Base-by-base conservation (phyloP, 2,797 vertebrate genomes). In the Fratercula arctica region DNA sequence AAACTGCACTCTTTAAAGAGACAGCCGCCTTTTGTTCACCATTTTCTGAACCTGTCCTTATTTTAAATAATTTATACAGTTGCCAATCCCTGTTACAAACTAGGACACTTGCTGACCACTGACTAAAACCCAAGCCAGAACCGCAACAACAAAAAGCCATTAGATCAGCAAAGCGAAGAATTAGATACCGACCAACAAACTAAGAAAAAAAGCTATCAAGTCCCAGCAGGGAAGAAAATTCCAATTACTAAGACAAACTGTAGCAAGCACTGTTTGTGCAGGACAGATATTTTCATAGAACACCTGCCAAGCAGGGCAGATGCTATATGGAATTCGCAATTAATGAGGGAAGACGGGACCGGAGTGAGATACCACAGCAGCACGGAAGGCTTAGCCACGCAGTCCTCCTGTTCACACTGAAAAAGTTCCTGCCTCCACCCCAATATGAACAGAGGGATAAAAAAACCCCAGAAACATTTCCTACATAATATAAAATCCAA, bases 1-100 rank as follows among this genome's bases (percentile, higher is more conserved):
- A 95, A 95, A 96, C 60, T 80, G 82, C 77, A 45, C 75, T 93
- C 92, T 95, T 97, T 97, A 97, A 96, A 97, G 96, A 96, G 93
- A 95, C 69, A 97, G 90, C 60, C 0, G 28, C 78, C 69, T 85
- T 89, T 95, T 94, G 76, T 91, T 91, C 89, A 72, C 48, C 54
- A n/a, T 43, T 73, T 94, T 81, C 75, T 45, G 90, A 95, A 91
- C 70, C 68, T 79, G 74, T 64, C 84, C 77, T 87, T 74, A 89
- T 85, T 87, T 73, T 93, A 87, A 91, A 93, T 93, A 51, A 95
- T 85, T 92, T 13, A 78, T 53, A 76, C 39, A 16, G 48, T 74
- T 92, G 93, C 64, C 90, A 94, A 26, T 69, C 82, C 67, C 54
- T 63, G 54, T 91, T 92, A 75, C 57, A 56, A 78, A 74, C 46